Percentiles rank a stretch among this genome's conserved stretches.
These are phyloP conservation scores for Oxyura jamaicensis DNA, from an alignment of 2,113 vertebrate genomes.

Conservation along the genomic window DNA sequence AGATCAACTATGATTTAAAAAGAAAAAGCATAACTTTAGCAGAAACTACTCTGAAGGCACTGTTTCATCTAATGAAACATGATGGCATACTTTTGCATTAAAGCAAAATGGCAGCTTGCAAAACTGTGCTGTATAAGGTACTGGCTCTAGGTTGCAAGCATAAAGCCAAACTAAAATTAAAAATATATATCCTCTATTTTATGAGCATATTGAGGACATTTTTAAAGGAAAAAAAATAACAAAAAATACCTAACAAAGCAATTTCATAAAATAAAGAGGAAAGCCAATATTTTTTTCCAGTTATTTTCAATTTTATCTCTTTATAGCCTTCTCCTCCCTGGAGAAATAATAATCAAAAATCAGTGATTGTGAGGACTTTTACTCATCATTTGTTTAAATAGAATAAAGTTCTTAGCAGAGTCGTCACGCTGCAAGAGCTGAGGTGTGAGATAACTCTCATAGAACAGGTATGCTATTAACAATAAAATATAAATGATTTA, in stretches of 20 bases:
- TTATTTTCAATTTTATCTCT: conserved; percentile 51
- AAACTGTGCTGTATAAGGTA: not conserved
- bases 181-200: not conserved
- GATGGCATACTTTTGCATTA: not conserved
- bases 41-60: not conserved
- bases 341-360: conserved; percentile 17
- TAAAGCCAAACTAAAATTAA: conserved; percentile 35
- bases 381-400: conserved; percentile 31
- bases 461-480: not conserved
- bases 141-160: not conserved
- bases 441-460: not conserved
- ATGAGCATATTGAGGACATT: not conserved
- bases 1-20: conserved; percentile 42
- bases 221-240: not conserved
- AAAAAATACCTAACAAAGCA: not conserved
- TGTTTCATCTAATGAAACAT: not conserved
- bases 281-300: not conserved
- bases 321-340: not conserved
- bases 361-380: conserved; percentile 5
- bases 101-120: not conserved
- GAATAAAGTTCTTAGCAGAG: not conserved
- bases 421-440: not conserved
- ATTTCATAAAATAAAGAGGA: not conserved
- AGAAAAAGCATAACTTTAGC: not conserved
- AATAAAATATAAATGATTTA: not conserved